Evolutionary conservation across 2,797 vertebrate species (phyloP), one percentile per base, ranked within the genome.

Genomic region (Toxotes lorentzi): DNA sequence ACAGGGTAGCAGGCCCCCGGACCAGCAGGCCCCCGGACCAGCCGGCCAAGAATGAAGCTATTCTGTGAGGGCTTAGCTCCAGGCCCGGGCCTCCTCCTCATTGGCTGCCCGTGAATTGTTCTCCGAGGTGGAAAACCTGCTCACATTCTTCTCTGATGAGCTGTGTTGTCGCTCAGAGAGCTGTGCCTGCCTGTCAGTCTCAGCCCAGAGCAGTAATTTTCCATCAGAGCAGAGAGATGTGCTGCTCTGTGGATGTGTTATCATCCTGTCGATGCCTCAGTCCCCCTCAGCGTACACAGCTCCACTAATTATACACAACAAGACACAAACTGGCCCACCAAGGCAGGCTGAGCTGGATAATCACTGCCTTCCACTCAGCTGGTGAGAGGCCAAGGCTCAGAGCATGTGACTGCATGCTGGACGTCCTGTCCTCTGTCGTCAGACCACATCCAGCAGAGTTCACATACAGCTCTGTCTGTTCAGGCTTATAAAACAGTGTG

Each of bases 101-200:
- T 90, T 92, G 91, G 88, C 78, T 76, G 66, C 4, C 34, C 21
- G 64, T 35, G 34, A 68, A 87, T 90, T 87, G 88, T 68, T 78
- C 87, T 65, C 45, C 3, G 86, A 91, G 85, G 82, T 87, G 88
- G 82, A 91, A 91, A 90, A 85, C 82, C 91, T 78, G 91, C 83
- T 88, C 81, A 82, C 91, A 92, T 93, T 93, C 91, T 64, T 91
- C 48, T 45, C 13, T 54, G 76, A 80, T 90, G 86, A 92, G 88
- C 79, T 21, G 82, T 79, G 75, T 41, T 68, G 68, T 76, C 71
- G 54, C 64, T 66, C 30, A 5, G 68, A 60, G 12, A 27, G 57
- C 67, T 50, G 21, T 30, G 70, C 63, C 53, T 17, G 62, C 70
- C 68, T 35, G 59, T 66, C 70, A 67, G 35, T 60, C 63, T n/a